A percentile compares a stretch with the other conserved stretches of the same genome.
Evolutionary conservation across 2,888 invertebrate genomes (phyloP).

Genomic region (Caradrina kadenii): DNA sequence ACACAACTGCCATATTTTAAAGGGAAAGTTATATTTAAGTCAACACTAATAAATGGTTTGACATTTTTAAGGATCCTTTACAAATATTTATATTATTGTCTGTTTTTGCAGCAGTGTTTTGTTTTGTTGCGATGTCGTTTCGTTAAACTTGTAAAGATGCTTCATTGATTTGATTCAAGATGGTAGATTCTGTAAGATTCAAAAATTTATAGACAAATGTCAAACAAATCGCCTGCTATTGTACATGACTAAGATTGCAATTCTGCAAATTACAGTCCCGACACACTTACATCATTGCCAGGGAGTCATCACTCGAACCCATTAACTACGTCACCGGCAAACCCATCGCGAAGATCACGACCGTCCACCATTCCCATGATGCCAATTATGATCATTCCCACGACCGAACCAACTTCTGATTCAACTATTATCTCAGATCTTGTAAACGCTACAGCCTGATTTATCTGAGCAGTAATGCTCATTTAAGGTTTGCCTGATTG

Average conservation of each 20-base stretch:
- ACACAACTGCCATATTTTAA: constrained; percentile 57
- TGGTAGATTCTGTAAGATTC: background rate
- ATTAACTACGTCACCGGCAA: constrained; percentile 67
- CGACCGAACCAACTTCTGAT: constrained; percentile 73
- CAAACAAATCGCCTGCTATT: constrained; percentile 7
- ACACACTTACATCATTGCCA: constrained; percentile 52
- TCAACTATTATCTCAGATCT: constrained; percentile 69
- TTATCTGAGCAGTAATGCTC: constrained; percentile 63
- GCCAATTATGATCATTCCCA: constrained; percentile 82
- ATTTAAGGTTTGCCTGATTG: constrained; percentile 64
- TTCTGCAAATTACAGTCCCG: constrained; percentile 46
- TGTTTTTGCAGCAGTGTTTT: constrained; percentile 22
- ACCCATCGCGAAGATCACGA: constrained; percentile 76
- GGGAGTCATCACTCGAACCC: constrained; percentile 52
- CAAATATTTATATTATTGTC: constrained; percentile 36
- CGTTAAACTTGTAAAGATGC: background rate
- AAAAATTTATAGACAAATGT: constrained; percentile 9
- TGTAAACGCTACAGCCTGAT: constrained; percentile 63
- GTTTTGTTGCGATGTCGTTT: background rate
- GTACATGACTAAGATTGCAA: constrained; percentile 27
- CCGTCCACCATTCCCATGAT: constrained; percentile 75
- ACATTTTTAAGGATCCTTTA: constrained; percentile 31
- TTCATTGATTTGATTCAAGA: background rate
- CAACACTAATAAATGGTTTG: constrained; percentile 38
- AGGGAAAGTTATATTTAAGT: constrained; percentile 56